Conservation (phyloP, 2,113 vertebrate species). For the Pluvianellus socialis region DNA sequence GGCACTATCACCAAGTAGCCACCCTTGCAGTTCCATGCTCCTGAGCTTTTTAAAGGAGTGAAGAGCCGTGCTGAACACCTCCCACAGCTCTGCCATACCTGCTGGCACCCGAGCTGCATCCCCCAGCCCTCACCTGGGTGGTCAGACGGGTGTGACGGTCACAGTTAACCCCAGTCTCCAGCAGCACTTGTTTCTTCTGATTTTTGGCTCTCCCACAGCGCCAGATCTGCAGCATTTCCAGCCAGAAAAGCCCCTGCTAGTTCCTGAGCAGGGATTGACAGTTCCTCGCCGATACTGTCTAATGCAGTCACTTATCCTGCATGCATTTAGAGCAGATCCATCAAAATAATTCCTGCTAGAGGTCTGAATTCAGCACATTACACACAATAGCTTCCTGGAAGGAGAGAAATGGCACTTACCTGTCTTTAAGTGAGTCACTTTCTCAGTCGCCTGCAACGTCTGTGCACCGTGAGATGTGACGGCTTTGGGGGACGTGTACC, state of each 20-base stretch:
- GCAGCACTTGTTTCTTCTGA: neutral
- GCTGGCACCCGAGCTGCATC: accelerated
- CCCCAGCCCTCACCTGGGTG: neutral
- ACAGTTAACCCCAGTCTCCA: neutral
- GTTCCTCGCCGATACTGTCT: neutral
- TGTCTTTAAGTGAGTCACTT: neutral
- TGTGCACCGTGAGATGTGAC: neutral
- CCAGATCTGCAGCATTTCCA: neutral
- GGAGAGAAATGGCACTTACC: conserved; percentile 51
- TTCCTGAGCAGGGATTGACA: neutral
- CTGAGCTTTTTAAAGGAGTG: neutral
- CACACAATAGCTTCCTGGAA: neutral
- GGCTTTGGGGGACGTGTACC: neutral
- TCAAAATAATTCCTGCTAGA: conserved; percentile 12
- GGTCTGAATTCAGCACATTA: neutral
- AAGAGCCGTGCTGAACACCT: neutral
- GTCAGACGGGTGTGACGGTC: neutral
- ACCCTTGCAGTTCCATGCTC: neutral
- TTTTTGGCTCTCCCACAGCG: neutral
- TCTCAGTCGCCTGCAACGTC: accelerated
- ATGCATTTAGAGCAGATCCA: conserved; percentile 12
- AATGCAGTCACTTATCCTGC: neutral
- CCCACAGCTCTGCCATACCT: neutral
- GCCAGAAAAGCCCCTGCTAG: neutral
- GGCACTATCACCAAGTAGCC: neutral